A percentile compares a stretch with the other conserved stretches of the same genome.
Evolutionary conservation across 1,140 invertebrate genomes (phyloP).

Genomic region (Paraescarpia echinospica): DNA sequence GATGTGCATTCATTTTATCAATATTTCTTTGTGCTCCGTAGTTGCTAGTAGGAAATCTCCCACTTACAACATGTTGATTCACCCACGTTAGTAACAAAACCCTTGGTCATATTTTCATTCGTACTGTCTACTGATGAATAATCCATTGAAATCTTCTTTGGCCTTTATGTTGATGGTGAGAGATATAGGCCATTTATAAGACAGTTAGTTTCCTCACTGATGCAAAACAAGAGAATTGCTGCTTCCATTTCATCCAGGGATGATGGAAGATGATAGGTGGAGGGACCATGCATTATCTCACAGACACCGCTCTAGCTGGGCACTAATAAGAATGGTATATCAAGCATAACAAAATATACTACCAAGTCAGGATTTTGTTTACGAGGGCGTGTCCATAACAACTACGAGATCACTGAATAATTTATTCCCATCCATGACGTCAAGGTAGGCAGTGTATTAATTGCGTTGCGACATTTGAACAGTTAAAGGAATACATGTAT

Average conservation of each 20-base stretch:
- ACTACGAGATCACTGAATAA: neutral
- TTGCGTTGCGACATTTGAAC: neutral
- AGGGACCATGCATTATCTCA: too few relatives aligned
- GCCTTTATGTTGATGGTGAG: too few relatives aligned
- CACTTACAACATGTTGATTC: neutral
- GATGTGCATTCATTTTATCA: neutral
- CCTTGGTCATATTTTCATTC: too few relatives aligned
- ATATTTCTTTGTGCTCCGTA: neutral
- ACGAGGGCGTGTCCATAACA: neutral
- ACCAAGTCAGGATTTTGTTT: neutral
- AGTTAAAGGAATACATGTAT: neutral
- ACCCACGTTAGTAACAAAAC: neutral
- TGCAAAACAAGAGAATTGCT: too few relatives aligned
- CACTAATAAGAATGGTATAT: neutral
- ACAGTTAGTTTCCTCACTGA: too few relatives aligned
- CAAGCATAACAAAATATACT: neutral
- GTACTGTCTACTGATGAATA: too few relatives aligned
- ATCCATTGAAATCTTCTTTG: too few relatives aligned
- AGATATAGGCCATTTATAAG: too few relatives aligned
- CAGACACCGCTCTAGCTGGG: neutral
- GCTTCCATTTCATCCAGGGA: too few relatives aligned
- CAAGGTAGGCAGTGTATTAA: neutral
- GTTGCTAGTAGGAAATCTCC: neutral
- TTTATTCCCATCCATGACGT: neutral
- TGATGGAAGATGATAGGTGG: too few relatives aligned